Evolutionary conservation across 2,797 vertebrate genomes (phyloP).

Genomic region (Dermochelys coriacea): DNA sequence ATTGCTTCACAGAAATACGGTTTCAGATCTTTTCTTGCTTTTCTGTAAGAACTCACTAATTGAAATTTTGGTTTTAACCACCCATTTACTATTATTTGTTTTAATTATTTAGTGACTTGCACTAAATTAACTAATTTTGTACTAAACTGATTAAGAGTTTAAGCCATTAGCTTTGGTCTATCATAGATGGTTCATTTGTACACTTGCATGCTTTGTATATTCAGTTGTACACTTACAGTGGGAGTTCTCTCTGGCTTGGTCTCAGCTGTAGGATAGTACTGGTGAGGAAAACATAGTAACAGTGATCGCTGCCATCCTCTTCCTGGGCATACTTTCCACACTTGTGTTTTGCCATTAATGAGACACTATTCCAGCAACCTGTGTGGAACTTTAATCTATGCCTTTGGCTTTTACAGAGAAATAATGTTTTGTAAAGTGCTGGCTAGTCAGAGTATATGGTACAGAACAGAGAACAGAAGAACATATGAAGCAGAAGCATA

Average conservation of each 20-base stretch:
- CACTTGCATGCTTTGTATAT: neutral
- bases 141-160: neutral
- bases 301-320: neutral
- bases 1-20: neutral
- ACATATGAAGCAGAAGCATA: neutral
- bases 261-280: neutral
- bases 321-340: neutral
- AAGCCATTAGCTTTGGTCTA: neutral
- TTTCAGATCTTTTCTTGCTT: neutral
- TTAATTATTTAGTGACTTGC: neutral
- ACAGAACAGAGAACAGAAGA: neutral
- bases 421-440: neutral
- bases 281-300: neutral
- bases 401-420: neutral
- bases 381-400: neutral
- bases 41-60: neutral
- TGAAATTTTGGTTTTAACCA: neutral
- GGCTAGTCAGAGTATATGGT: neutral
- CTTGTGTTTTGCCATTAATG: neutral
- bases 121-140: neutral
- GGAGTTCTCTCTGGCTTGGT: neutral
- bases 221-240: neutral
- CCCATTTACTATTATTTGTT: neutral
- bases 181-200: neutral
- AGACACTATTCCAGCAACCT: neutral